A percentile compares a stretch with the other conserved stretches of the same genome.
Conservation (phyloP, 2,113 vertebrate species). For the Colinus virginianus region DNA sequence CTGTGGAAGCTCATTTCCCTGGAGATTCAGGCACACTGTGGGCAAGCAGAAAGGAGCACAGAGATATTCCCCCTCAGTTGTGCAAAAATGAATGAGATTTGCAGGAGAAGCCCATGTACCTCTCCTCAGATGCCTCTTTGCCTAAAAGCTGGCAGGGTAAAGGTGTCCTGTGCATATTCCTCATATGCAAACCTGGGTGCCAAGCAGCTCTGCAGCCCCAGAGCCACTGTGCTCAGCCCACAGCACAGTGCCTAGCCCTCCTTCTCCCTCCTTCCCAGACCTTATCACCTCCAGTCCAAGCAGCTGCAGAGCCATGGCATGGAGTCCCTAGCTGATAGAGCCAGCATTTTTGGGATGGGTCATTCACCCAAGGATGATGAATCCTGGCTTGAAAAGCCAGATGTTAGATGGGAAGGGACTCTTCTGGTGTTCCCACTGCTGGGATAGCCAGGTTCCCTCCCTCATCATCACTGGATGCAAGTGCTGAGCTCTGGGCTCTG, state of each 20-base stretch:
- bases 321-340: neutral
- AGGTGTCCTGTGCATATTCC: neutral
- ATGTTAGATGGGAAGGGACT: neutral
- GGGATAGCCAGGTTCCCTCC: neutral
- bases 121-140: neutral
- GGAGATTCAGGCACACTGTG: neutral
- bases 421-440: neutral
- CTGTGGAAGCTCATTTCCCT: neutral
- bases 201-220: neutral
- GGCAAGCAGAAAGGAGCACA: neutral
- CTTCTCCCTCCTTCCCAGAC: neutral
- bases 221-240: neutral
- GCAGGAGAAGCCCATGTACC: neutral
- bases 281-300: neutral
- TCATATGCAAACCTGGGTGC: neutral
- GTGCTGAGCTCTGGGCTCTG: neutral
- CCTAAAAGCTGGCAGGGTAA: neutral
- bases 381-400: neutral
- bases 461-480: neutral
- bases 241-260: fast-evolving
- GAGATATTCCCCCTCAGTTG: neutral
- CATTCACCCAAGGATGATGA: neutral
- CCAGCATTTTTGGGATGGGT: neutral
- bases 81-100: neutral
- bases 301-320: fast-evolving